Conservation (phyloP, 2,888 invertebrate genomes). For the Drosophila fungiperda region DNA sequence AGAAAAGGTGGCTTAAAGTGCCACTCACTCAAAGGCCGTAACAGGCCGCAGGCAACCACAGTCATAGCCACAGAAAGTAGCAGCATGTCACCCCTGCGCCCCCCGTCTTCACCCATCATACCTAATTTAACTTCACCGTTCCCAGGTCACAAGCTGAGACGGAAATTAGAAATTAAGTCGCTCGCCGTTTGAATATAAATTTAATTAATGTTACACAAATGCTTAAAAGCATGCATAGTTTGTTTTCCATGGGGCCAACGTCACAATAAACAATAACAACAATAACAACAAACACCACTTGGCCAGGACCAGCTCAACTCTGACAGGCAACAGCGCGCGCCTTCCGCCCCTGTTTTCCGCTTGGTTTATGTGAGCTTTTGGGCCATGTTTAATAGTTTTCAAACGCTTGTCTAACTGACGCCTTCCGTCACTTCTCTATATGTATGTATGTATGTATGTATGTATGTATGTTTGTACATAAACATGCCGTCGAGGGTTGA, state of each 20-base stretch:
- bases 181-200: conserved; percentile 81
- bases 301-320: conserved; percentile 50
- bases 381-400: conserved; percentile 79
- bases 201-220: conserved; percentile 81
- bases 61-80: conserved; percentile 40
- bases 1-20: conserved; percentile 78
- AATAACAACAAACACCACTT: conserved; percentile 23
- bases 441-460: conserved; percentile 25
- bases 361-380: conserved; percentile 69
- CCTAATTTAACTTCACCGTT: conserved; percentile 44
- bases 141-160: conserved; percentile 60
- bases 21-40: conserved; percentile 65
- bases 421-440: conserved; percentile 69
- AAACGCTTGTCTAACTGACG: conserved; percentile 78
- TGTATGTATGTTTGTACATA: conserved; percentile 25
- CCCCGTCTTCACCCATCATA: conserved; percentile 32
- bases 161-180: conserved; percentile 81
- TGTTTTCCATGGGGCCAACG: conserved; percentile 71
- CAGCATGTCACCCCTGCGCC: background rate
- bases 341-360: conserved; percentile 68
- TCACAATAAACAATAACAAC: conserved; percentile 35
- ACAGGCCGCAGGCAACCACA: conserved; percentile 53
- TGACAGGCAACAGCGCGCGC: conserved; percentile 79
- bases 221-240: conserved; percentile 78
- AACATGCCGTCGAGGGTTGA: conserved; percentile 56